Base-by-base conservation (phyloP, 2,888 invertebrate species). In the Sussaba pulchella region DNA sequence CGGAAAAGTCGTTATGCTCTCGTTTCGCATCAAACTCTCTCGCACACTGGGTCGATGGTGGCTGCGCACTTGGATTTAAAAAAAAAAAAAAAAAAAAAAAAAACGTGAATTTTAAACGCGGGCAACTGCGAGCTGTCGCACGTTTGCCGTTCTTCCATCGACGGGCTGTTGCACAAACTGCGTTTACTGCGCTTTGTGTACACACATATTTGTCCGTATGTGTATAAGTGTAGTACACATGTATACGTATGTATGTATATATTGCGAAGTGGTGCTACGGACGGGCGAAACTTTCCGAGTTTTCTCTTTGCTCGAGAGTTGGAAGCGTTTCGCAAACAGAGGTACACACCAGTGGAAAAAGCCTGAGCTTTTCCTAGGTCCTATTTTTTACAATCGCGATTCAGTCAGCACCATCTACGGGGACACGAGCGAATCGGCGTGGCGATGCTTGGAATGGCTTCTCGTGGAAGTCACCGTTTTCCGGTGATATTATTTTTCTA, bases 311-410 rank as follows among this genome's bases (percentile, higher is more conserved):
- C 36, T 71, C 64, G 63, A 50, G n/a, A n/a, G 64, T 63, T 69
- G 61, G 52, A 76, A 81, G 80, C 69, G 76, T 57, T 76, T 45
- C n/a, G 54, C 75, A 80, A 80, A 80, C 47, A 80, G 36, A 52
- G 41, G 66, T 70, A 74, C 24, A 75, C 59, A 50, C 43, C n/a
- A 14, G 64, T 41, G 52, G 41, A 61, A 59, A 75, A 75, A 66
- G 26, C 24, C 31, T 24, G 19, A 45, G 66, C 19, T 54, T 19
- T 45, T 64, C 19, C 63, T 52, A 2, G 26, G 26, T 2, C 1
- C 41, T 50, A 70, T 24, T 54, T 59, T 59, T 41, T 31, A 12
- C 21, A 31, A 36, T n/a, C 67, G 52, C 26, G 24, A 45, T n/a
- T 21, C 47, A 54, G 9, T 24, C 45, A 10, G 26, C 6, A 14